These are phyloP conservation scores for Taurulus bubalis DNA, from an alignment of 2,113 vertebrate genomes.

Conservation along the genomic window DNA sequence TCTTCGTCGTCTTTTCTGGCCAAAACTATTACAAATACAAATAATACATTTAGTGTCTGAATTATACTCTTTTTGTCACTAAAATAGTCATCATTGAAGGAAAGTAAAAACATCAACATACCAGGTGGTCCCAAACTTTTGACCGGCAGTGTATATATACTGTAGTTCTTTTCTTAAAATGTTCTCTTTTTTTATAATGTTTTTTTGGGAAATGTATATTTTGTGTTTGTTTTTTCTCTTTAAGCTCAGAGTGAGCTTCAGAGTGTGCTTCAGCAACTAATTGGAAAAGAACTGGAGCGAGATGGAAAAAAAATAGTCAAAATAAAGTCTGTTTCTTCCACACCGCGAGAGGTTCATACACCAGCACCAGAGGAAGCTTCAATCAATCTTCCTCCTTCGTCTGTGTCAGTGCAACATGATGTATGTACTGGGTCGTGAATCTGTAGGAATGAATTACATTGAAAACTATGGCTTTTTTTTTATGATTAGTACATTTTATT, in stretches of 20 bases:
- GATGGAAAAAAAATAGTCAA: background rate
- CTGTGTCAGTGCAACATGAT: background rate
- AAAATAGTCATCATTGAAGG: too few relatives aligned
- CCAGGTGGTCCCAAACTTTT: too few relatives aligned
- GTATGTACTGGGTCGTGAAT: slow-evolving; percentile 26
- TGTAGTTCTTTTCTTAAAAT: background rate
- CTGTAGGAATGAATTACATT: background rate
- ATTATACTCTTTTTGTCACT: too few relatives aligned
- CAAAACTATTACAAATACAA: too few relatives aligned
- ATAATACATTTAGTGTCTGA: too few relatives aligned
- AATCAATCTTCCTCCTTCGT: background rate
- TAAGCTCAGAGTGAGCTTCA: background rate
- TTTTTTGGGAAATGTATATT: background rate
- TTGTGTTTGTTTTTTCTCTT: background rate
- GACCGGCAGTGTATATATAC: background rate
- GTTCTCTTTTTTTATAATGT: background rate
- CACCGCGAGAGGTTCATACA: fast-evolving
- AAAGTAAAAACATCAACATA: too few relatives aligned
- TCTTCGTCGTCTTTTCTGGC: too few relatives aligned
- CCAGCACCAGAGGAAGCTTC: background rate
- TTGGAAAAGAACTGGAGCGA: background rate
- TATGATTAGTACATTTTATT: background rate
- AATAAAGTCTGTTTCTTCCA: background rate
- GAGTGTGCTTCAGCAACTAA: background rate
- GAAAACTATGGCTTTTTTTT: background rate